phyloP scores from a whole-genome alignment of 2,113 vertebrate genomes.

The Semicossyphus pulcher region DNA sequence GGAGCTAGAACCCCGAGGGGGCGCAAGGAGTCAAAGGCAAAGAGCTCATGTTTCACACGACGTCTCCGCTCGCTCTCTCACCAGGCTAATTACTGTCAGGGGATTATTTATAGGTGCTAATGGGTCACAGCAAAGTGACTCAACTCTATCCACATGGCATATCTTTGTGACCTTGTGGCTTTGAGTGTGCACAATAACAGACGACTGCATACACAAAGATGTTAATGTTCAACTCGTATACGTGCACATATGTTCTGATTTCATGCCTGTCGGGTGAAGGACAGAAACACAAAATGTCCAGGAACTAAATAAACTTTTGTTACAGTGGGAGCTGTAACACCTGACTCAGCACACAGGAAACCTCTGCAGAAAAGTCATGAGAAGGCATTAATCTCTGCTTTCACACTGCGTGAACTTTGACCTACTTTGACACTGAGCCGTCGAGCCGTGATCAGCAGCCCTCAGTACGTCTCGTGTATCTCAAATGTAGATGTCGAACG shows the following conservation, averaged over 20 bases:
- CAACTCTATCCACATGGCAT: neutral
- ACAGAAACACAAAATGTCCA: neutral
- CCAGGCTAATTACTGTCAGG: slow-evolving; percentile 48
- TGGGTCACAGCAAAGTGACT: slow-evolving; percentile 10
- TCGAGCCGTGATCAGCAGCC: neutral
- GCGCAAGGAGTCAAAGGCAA: slow-evolving; percentile 38
- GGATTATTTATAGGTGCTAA: slow-evolving; percentile 62
- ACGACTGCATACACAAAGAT: neutral
- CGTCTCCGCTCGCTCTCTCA: slow-evolving; percentile 3
- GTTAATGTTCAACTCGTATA: slow-evolving; percentile 23
- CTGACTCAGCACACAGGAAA: slow-evolving; percentile 16
- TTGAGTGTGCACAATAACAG: neutral
- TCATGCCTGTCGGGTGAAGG: neutral
- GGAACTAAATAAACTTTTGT: neutral
- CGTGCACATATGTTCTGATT: neutral
- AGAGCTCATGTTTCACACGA: slow-evolving; percentile 55
- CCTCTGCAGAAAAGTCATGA: neutral
- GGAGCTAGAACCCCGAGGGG: slow-evolving; percentile 4
- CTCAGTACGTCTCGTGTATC: neutral
- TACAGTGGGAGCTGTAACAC: neutral
- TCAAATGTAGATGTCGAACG: neutral
- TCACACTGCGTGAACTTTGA: slow-evolving; percentile 24
- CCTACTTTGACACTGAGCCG: slow-evolving; percentile 6
- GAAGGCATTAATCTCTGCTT: slow-evolving; percentile 3
- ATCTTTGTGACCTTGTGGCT: neutral